phyloP scores from a whole-genome alignment of 2,888 invertebrate genomes.

The Schizotus pectinicornis region DNA sequence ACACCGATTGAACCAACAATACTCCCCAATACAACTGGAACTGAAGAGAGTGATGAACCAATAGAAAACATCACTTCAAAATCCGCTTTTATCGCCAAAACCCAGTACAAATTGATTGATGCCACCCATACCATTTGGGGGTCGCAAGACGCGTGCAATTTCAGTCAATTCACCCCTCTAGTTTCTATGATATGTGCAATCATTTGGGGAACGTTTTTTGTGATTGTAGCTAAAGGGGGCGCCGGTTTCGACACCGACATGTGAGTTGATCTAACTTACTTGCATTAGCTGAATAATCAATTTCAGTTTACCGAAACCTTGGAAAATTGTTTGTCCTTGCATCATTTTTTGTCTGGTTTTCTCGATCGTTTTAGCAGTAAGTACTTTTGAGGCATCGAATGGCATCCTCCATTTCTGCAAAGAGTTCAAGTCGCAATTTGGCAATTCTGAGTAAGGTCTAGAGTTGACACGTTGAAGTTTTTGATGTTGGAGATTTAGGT shows the following conservation, averaged over 20 bases:
- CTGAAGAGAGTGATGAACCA: neutral
- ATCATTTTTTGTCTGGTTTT: slow-evolving; percentile 11
- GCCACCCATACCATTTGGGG: slow-evolving; percentile 16
- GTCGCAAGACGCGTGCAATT: neutral
- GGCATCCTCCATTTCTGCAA: slow-evolving; percentile 16
- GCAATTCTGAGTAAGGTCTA: slow-evolving; percentile 9
- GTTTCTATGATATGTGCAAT: slow-evolving; percentile 10
- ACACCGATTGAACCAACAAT: neutral
- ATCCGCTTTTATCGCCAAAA: neutral
- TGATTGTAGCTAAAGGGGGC: slow-evolving; percentile 20
- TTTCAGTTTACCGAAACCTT: slow-evolving; percentile 18
- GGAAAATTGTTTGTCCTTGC: slow-evolving; percentile 20
- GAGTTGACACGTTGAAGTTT: neutral
- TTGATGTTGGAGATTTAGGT: neutral
- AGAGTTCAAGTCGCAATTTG: slow-evolving; percentile 7
- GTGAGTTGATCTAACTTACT: slow-evolving; percentile 10
- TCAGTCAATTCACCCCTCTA: slow-evolving; percentile 19
- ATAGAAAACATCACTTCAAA: neutral
- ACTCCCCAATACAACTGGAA: neutral
- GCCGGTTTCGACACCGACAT: slow-evolving; percentile 13
- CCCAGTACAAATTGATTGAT: slow-evolving; percentile 1
- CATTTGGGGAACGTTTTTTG: slow-evolving; percentile 20
- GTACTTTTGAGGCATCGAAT: neutral
- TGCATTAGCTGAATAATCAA: neutral
- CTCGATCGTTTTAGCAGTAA: slow-evolving; percentile 9